Conservation (phyloP, 2,888 invertebrate genomes). For the Cepaea hortensis region DNA sequence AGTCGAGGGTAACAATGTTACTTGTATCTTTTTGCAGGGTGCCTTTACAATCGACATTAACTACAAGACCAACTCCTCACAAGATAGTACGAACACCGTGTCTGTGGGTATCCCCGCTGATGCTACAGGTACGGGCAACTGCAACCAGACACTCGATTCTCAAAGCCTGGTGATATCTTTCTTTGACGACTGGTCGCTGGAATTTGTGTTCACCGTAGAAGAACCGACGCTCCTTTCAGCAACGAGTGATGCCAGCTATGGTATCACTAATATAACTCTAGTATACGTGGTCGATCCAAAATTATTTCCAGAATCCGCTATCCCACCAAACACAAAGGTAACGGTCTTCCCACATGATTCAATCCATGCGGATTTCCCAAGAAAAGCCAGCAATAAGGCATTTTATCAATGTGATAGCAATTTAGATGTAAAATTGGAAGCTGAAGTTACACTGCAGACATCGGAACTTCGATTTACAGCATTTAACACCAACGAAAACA, state of each 20-base stretch:
- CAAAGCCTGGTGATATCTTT: slow-evolving; percentile 29
- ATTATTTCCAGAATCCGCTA: not conserved
- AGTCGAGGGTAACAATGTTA: slow-evolving; percentile 13
- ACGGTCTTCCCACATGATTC: not conserved
- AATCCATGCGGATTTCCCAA: not conserved
- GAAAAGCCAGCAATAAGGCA: not conserved
- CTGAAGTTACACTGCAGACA: not conserved
- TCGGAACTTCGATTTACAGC: not conserved
- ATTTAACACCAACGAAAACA: slow-evolving; percentile 18
- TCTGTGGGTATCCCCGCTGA: slow-evolving; percentile 7
- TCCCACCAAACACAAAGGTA: not conserved
- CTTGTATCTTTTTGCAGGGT: slow-evolving; percentile 13
- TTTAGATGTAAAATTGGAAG: not conserved
- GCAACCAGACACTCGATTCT: not conserved
- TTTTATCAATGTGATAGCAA: slow-evolving; percentile 1
- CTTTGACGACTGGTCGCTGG: slow-evolving; percentile 30
- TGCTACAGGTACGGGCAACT: slow-evolving; percentile 13
- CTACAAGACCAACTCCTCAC: not conserved
- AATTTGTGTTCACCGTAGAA: slow-evolving; percentile 14
- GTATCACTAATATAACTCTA: slow-evolving; percentile 5
- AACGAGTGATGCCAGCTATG: not conserved
- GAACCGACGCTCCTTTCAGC: not conserved
- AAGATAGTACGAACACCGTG: not conserved
- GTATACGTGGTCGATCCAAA: not conserved
- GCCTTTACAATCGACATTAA: not conserved